These are phyloP conservation scores for Poeciliopsis presidionis DNA, from an alignment of 2,797 vertebrate species.

Conservation along the genomic window DNA sequence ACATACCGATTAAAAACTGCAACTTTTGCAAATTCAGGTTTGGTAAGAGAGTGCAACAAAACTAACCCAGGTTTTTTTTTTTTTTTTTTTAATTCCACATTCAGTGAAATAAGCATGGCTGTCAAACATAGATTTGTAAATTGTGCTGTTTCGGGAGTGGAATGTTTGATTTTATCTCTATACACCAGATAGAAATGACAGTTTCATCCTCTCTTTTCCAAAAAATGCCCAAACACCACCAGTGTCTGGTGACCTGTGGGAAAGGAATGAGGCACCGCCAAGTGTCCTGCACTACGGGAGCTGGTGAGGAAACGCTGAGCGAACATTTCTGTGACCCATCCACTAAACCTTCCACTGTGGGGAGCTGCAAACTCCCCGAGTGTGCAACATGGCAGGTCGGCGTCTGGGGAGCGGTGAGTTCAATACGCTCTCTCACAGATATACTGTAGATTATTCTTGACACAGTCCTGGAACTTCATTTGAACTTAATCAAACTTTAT, in stretches of 20 bases:
- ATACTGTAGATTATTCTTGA: conserved; percentile 9
- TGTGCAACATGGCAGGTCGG: conserved; percentile 94
- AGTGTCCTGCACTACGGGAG: conserved; percentile 83
- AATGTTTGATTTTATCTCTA: background rate
- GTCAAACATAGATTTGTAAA: background rate
- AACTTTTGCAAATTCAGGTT: background rate
- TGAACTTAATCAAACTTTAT: no score
- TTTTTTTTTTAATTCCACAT: background rate
- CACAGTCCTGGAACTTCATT: background rate
- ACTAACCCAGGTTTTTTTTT: background rate
- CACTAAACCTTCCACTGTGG: conserved; percentile 82
- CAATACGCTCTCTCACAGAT: conserved; percentile 16
- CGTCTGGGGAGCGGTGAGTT: conserved; percentile 92
- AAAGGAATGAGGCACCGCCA: conserved; percentile 88
- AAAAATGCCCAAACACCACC: background rate
- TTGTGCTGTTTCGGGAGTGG: background rate
- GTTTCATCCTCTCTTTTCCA: background rate
- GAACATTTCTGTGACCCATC: conserved; percentile 86
- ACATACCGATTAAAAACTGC: background rate
- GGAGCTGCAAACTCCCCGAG: conserved; percentile 84
- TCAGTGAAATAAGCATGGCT: background rate
- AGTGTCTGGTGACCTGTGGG: conserved; percentile 94
- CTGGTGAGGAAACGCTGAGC: conserved; percentile 83
- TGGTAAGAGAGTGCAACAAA: background rate
- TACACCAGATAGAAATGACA: background rate